Base-by-base conservation (phyloP, 2,113 vertebrate species). In the Plecotus auritus region DNA sequence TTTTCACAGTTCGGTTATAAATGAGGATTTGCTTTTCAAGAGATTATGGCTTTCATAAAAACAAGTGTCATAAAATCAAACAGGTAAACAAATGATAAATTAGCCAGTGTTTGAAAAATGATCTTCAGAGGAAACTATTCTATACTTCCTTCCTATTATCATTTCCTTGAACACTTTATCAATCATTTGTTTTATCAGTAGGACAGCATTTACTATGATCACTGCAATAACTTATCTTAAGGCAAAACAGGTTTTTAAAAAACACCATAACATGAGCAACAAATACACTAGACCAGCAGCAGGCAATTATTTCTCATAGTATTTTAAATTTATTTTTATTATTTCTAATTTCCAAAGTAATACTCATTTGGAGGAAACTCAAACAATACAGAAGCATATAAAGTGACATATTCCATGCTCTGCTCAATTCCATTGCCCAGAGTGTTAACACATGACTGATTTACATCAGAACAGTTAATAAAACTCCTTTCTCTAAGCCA, bases 31-130 rank as follows among this genome's bases (percentile, higher is more conserved):
- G 76, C 47, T 77, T 90, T 91, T 94, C 67, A 93, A 91, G n/a
- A 73, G 51, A 94, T 83, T 74, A 72, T 18, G 69, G 66, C 9
- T 51, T 94, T 94, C 82, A 70, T 40, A 61, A 85, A 96, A 95
- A 88, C 67, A 96, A 90, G 17, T 64, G 51, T 54, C 45, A 1
- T 40, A 88, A 78, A 61, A 73, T 42, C 14, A 28, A 90, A 92
- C 22, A 90, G 54, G 59, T 85, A 73, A 97, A 95, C 40, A 88
- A 90, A 88, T 85, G 73, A 96, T 80, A 90, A 95, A 94, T 91
- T 92, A 93, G 70, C 22, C 54, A 88, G 16, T 85, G 30, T 88
- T 20, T 85, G 32, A 97, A 96, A 96, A 96, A 82, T 37, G 16
- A 87, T 64, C 35, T 94, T 90, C 81, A 49, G 20, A 90, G 51